Conservation (phyloP, 35 echinoderm and acorn worm genomes). For the Apostichopus californicus region DNA sequence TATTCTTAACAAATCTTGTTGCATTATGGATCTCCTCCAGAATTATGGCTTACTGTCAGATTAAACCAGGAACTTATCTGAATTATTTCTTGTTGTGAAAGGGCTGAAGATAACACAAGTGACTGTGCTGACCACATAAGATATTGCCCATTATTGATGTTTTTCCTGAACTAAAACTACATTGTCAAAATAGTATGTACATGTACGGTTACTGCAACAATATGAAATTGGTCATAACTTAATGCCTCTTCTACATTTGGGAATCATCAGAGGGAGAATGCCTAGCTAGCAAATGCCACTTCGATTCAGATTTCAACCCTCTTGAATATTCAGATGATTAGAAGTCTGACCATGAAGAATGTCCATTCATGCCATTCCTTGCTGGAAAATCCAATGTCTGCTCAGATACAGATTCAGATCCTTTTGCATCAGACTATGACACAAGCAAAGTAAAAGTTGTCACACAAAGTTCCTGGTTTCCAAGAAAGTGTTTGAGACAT, state of each 20-base stretch:
- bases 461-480: not conserved
- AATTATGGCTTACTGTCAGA: too few species aligned
- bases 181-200: too few species aligned
- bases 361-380: not conserved
- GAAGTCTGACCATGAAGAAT: not conserved
- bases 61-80: too few species aligned
- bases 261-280: not conserved
- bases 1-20: too few species aligned
- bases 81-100: too few species aligned
- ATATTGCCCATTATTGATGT: too few species aligned
- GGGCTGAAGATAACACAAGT: too few species aligned
- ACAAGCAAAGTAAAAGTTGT: not conserved
- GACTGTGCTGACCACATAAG: too few species aligned
- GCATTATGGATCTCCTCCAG: too few species aligned
- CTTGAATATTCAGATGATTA: conserved; percentile 3
- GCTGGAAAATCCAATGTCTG: not conserved
- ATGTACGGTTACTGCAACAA: too few species aligned
- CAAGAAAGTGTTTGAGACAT: not conserved
- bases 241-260: not conserved
- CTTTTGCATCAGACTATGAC: not conserved
- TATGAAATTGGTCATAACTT: too few species aligned
- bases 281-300: not conserved
- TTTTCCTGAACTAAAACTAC: too few species aligned
- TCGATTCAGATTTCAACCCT: conserved; percentile 24
- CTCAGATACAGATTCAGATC: not conserved